Evolutionary conservation across 53 echinoderm and acorn worm species (phyloP).

Genomic region (Actinopyga echinites): DNA sequence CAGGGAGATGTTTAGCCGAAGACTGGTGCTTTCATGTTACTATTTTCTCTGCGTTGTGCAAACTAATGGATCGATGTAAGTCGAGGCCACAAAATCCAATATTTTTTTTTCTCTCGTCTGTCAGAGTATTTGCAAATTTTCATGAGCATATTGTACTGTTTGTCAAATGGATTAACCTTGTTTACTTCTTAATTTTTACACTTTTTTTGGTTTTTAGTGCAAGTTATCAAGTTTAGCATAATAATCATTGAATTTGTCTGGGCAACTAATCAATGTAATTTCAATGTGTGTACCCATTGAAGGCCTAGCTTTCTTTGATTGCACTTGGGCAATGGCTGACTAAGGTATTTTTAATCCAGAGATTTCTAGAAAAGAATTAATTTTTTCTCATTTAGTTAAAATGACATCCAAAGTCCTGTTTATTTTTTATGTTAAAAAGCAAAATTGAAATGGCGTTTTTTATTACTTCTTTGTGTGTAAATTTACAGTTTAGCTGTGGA

Average conservation of each 20-base stretch:
- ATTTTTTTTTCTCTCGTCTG: not conserved
- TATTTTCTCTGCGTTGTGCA: constrained; percentile 36
- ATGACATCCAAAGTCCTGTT: constrained; percentile 27
- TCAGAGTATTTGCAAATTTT: constrained; percentile 22
- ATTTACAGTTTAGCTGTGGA: no score
- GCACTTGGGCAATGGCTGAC: constrained; percentile 9
- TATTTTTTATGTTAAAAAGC: constrained; percentile 16
- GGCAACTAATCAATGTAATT: not conserved
- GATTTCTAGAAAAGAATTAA: not conserved
- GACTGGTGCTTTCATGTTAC: constrained; percentile 36
- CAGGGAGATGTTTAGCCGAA: constrained; percentile 29
- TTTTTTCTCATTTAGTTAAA: not conserved
- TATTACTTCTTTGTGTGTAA: no score
- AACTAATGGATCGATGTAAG: constrained; percentile 4
- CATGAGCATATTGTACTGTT: constrained; percentile 21
- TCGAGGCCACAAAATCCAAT: constrained; percentile 23
- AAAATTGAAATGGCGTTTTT: not conserved
- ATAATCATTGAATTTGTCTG: not conserved
- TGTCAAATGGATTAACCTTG: constrained; percentile 13
- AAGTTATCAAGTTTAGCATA: not conserved
- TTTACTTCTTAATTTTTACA: constrained; percentile 17
- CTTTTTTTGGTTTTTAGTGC: constrained; percentile 25
- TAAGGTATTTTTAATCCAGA: constrained; percentile 38
- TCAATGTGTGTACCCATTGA: constrained; percentile 1
- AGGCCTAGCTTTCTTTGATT: constrained; percentile 20